These are phyloP conservation scores for Tetrax tetrax DNA, from an alignment of 2,113 vertebrate genomes.

Conservation along the genomic window DNA sequence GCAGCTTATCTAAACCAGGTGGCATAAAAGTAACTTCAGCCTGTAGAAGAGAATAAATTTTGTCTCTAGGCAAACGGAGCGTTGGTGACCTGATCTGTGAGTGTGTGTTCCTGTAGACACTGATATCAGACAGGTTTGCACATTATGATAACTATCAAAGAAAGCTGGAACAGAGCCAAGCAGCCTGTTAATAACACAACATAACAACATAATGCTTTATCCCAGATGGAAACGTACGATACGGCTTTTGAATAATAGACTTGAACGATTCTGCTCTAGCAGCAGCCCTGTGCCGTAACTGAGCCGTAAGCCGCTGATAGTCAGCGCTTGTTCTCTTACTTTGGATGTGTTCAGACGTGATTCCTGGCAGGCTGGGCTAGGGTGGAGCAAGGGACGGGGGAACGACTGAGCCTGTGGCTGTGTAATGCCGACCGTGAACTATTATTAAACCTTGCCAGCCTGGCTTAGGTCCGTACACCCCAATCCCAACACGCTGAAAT, in stretches of 20 bases:
- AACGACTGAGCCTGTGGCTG: neutral
- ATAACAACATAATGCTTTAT: neutral
- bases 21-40: neutral
- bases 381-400: neutral
- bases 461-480: neutral
- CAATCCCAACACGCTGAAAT: neutral
- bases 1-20: slow-evolving; percentile 56
- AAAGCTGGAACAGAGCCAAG: neutral
- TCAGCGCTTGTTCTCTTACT: neutral
- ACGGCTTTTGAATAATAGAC: neutral
- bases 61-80: neutral
- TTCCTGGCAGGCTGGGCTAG: neutral
- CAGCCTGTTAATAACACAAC: neutral
- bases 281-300: neutral
- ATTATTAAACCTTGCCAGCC: neutral
- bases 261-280: neutral
- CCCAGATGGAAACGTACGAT: neutral
- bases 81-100: neutral
- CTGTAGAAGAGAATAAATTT: neutral
- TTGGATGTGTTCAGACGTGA: neutral
- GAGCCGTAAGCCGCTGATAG: fast-evolving
- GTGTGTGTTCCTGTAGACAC: neutral
- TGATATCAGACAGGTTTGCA: neutral
- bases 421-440: neutral
- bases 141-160: neutral